Conservation (phyloP, 2,113 vertebrate species). For the Forbesichthys agassizii region DNA sequence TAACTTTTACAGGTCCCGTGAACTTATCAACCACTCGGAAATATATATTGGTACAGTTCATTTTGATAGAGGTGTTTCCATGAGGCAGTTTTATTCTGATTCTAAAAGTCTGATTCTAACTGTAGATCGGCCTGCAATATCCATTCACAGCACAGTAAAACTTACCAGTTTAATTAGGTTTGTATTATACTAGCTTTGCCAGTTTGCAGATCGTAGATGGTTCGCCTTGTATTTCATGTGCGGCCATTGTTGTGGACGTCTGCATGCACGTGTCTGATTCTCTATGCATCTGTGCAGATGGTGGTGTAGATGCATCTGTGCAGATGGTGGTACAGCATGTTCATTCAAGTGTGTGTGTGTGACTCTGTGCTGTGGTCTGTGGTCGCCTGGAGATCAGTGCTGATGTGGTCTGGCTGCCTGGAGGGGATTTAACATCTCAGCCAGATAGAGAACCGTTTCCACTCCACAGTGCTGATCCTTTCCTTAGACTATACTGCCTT, state of each 20-base stretch:
- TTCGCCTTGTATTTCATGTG: not conserved
- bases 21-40: no score
- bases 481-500: no score
- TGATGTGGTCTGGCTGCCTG: slow-evolving; percentile 65
- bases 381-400: slow-evolving; percentile 69
- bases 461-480: slow-evolving; percentile 13
- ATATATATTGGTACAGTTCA: no score
- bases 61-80: no score
- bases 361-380: slow-evolving; percentile 67
- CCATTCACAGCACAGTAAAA: no score
- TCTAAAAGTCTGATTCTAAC: no score
- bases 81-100: no score
- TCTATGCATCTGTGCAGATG: not conserved
- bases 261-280: not conserved
- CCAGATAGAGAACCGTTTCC: slow-evolving; percentile 52
- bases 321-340: not conserved
- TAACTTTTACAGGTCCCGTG: no score
- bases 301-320: not conserved
- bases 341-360: slow-evolving; percentile 27
- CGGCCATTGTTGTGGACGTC: slow-evolving; percentile 31
- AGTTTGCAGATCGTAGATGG: no score
- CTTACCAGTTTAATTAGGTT: no score
- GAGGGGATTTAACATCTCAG: slow-evolving; percentile 70
- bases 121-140: no score
- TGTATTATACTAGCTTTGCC: no score